Evolutionary conservation across 2,797 vertebrate genomes (phyloP).

Genomic region (Sciurus vulgaris): DNA sequence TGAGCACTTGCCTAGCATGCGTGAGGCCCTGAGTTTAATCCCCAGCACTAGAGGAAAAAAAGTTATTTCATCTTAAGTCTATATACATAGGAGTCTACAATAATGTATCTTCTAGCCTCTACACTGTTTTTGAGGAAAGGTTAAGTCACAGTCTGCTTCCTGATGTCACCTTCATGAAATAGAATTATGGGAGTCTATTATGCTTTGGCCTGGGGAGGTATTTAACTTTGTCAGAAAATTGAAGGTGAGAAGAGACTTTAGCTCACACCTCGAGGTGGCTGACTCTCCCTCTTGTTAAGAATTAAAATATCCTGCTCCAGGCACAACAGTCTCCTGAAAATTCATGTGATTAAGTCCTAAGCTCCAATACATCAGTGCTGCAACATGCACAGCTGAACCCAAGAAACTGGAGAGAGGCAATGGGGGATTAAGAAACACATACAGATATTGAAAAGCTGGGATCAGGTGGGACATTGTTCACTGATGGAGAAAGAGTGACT

Average conservation of each 20-base stretch:
- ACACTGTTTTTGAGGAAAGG: slow-evolving; percentile 11
- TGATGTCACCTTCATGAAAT: background rate
- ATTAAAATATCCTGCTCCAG: background rate
- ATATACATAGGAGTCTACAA: background rate
- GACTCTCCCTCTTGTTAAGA: background rate
- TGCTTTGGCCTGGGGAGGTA: background rate
- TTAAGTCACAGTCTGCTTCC: background rate
- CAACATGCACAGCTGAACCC: too few species aligned
- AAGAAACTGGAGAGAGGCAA: too few species aligned
- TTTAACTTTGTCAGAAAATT: accelerated
- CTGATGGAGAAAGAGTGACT: too few species aligned
- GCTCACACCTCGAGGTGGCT: background rate
- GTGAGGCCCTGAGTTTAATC: too few species aligned
- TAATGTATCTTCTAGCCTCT: background rate
- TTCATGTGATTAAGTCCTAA: background rate
- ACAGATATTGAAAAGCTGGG: too few species aligned
- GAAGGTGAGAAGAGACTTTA: background rate
- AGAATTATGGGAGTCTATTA: background rate
- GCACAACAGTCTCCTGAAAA: background rate
- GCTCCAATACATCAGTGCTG: background rate
- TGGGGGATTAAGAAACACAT: too few species aligned
- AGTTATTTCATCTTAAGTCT: background rate
- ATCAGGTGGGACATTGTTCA: too few species aligned
- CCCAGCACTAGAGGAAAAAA: too few species aligned
- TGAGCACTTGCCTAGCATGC: too few species aligned